Evolutionary conservation across 2,113 vertebrate species (phyloP).

Genomic region (Hemiscyllium ocellatum): DNA sequence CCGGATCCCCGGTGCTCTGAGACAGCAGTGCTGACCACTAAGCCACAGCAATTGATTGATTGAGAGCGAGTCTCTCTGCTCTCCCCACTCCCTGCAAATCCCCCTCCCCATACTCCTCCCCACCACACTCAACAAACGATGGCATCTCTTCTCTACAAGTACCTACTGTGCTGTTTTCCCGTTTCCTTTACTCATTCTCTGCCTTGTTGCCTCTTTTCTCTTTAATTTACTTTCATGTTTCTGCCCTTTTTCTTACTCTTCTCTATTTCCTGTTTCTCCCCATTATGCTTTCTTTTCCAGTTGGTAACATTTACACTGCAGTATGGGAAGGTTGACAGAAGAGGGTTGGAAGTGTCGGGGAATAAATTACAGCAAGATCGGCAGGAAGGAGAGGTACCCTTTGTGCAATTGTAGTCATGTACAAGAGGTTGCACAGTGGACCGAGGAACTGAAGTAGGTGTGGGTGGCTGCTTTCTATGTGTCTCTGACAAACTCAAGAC

Average conservation of each 20-base stretch:
- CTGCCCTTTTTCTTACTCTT: not conserved
- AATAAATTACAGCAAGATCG: not conserved
- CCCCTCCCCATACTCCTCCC: too few species aligned
- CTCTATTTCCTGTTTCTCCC: not conserved
- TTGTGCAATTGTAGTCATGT: not conserved
- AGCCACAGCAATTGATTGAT: too few species aligned
- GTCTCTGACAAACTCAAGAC: not conserved
- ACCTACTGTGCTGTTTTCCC: not conserved
- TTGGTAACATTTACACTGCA: not conserved
- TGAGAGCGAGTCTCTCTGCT: not conserved
- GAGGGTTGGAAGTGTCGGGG: not conserved
- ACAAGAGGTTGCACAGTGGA: not conserved
- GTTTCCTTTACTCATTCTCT: not conserved
- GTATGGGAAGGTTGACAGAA: not conserved
- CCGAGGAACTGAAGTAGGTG: not conserved
- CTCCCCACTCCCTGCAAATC: too few species aligned
- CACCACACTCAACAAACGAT: too few species aligned
- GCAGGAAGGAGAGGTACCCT: not conserved
- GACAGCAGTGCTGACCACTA: too few species aligned
- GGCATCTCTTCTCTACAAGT: not conserved
- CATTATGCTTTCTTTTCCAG: not conserved
- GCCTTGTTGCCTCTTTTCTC: not conserved
- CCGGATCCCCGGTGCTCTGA: too few species aligned
- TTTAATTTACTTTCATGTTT: not conserved
- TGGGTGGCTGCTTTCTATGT: not conserved